Evolutionary conservation across 2,113 vertebrate species (phyloP).

Genomic region (Gnathochromis pfefferi): DNA sequence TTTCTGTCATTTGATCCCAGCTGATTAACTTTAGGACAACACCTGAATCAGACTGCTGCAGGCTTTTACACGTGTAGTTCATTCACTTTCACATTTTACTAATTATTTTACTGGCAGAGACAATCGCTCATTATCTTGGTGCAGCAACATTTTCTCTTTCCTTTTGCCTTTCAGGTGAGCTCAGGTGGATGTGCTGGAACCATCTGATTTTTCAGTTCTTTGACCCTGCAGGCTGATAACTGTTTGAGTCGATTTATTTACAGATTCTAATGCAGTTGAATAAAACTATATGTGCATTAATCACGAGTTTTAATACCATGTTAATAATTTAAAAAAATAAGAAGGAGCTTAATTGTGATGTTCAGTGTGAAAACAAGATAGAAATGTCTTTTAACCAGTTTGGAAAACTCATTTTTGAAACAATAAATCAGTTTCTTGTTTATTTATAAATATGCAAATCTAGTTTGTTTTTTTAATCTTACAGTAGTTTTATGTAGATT

Average conservation of each 20-base stretch:
- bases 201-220: neutral
- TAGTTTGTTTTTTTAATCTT: neutral
- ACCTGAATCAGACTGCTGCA: neutral
- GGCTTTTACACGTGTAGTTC: accelerated
- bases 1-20: neutral
- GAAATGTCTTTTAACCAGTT: neutral
- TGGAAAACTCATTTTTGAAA: neutral
- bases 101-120: neutral
- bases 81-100: neutral
- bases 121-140: neutral
- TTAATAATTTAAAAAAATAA: accelerated
- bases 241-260: neutral
- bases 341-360: neutral
- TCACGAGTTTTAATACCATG: accelerated
- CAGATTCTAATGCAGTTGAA: neutral
- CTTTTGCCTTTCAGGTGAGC: neutral
- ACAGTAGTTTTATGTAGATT: neutral
- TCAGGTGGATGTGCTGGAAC: neutral
- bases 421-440: neutral
- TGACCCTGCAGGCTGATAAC: neutral
- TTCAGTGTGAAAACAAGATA: neutral
- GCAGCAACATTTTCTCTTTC: neutral
- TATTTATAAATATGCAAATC: neutral
- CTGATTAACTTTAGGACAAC: neutral
- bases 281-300: neutral